phyloP scores from a whole-genome alignment of 2,113 vertebrate genomes.

The Gavialis gangeticus region DNA sequence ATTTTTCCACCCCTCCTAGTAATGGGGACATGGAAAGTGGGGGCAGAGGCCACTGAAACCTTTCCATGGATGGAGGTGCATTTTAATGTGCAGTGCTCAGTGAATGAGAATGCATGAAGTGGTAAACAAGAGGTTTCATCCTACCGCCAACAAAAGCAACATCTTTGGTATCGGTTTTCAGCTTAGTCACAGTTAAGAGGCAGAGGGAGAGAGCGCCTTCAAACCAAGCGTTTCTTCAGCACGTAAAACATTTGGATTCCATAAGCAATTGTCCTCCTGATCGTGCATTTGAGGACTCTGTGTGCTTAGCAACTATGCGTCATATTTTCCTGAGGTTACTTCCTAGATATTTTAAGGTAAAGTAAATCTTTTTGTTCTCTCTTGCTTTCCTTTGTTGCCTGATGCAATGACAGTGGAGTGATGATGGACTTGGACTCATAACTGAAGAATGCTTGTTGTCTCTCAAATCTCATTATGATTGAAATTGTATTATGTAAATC shows the following conservation, averaged over 20 bases:
- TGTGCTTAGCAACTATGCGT: neutral
- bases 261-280: neutral
- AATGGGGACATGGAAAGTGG: too few relatives aligned
- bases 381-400: conserved; percentile 9
- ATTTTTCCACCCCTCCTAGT: too few relatives aligned
- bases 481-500: neutral
- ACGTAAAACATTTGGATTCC: neutral
- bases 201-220: neutral
- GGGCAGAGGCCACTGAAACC: too few relatives aligned
- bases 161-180: conserved; percentile 12
- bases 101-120: neutral
- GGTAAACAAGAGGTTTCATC: conserved; percentile 46
- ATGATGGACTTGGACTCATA: neutral
- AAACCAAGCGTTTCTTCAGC: conserved; percentile 22
- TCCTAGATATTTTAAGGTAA: neutral
- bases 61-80: too few relatives aligned
- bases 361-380: neutral
- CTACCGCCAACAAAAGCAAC: conserved; percentile 10
- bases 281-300: neutral
- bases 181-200: conserved; percentile 40
- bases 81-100: neutral
- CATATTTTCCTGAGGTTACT: neutral
- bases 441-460: neutral
- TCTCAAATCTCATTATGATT: conserved; percentile 5
- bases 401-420: conserved; percentile 10